Percentiles rank a stretch among this genome's conserved stretches.
Evolutionary conservation across 2,888 invertebrate species (phyloP).

Genomic region (Gymnocheta viridis): DNA sequence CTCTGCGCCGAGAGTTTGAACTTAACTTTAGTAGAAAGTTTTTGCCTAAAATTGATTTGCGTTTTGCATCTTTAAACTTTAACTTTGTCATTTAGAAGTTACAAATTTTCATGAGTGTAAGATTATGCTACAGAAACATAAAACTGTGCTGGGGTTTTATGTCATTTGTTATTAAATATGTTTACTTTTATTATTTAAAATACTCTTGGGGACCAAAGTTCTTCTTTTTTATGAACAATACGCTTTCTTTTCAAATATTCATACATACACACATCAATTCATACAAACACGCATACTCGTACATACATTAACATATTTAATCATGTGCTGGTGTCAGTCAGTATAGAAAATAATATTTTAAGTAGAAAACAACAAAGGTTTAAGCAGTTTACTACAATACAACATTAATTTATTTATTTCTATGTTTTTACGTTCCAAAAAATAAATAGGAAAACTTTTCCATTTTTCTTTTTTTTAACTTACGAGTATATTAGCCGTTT

Average conservation of each 20-base stretch:
- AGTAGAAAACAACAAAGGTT: conserved; percentile 16
- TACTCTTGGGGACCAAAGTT: conserved; percentile 32
- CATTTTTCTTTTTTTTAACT: not conserved
- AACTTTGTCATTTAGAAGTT: too few relatives aligned
- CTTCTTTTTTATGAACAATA: conserved; percentile 23
- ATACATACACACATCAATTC: not conserved
- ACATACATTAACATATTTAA: not conserved
- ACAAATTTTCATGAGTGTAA: conserved; percentile 3
- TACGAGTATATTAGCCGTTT: not conserved
- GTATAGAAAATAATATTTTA: conserved; percentile 11
- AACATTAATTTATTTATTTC: conserved; percentile 24
- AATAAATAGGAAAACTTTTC: not conserved
- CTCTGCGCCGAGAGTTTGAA: too few relatives aligned
- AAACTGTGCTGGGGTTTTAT: conserved; percentile 40
- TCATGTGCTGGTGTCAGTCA: conserved; percentile 4
- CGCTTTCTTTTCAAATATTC: conserved; percentile 10
- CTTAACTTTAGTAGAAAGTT: too few relatives aligned
- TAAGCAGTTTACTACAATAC: not conserved
- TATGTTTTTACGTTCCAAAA: not conserved
- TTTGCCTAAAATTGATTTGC: too few relatives aligned
- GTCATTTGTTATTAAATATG: conserved; percentile 64
- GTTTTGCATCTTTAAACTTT: too few relatives aligned
- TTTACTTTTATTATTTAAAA: conserved; percentile 63
- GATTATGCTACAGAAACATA: not conserved
- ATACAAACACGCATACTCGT: not conserved